These are phyloP conservation scores for Sorex fumeus DNA, from an alignment of 2,113 vertebrate species.

Conservation along the genomic window DNA sequence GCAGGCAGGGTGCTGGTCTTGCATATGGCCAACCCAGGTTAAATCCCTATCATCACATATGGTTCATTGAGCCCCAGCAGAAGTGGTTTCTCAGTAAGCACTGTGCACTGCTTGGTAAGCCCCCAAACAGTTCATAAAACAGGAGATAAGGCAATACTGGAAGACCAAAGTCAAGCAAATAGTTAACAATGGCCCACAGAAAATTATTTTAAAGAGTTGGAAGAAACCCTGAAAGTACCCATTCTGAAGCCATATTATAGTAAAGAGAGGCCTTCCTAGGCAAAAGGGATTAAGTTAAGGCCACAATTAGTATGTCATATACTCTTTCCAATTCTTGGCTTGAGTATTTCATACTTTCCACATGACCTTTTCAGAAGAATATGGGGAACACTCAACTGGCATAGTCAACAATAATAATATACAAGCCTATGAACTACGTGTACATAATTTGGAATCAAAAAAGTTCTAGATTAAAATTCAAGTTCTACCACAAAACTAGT, in stretches of 20 bases:
- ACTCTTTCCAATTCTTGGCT: conserved; percentile 24
- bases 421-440: background rate
- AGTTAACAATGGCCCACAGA: conserved; percentile 14
- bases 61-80: too few species aligned
- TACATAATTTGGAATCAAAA: background rate
- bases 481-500: background rate
- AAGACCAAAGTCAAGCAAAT: conserved; percentile 26
- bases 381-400: background rate
- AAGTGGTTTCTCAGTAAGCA: too few species aligned
- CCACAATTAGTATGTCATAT: background rate
- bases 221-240: conserved; percentile 31
- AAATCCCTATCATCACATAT: too few species aligned
- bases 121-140: too few species aligned
- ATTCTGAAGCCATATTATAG: conserved; percentile 22
- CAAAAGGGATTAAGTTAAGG: conserved; percentile 5
- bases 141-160: too few species aligned
- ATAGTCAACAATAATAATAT: conserved; percentile 11
- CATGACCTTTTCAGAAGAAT: background rate
- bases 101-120: too few species aligned
- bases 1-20: too few species aligned
- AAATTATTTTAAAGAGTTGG: background rate
- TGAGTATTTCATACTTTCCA: background rate
- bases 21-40: too few species aligned
- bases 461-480: background rate
- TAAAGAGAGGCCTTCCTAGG: background rate